A percentile compares a stretch with the other conserved stretches of the same genome.
phyloP scores from a whole-genome alignment of 2,888 invertebrate genomes.

The Heliconius cydno region DNA sequence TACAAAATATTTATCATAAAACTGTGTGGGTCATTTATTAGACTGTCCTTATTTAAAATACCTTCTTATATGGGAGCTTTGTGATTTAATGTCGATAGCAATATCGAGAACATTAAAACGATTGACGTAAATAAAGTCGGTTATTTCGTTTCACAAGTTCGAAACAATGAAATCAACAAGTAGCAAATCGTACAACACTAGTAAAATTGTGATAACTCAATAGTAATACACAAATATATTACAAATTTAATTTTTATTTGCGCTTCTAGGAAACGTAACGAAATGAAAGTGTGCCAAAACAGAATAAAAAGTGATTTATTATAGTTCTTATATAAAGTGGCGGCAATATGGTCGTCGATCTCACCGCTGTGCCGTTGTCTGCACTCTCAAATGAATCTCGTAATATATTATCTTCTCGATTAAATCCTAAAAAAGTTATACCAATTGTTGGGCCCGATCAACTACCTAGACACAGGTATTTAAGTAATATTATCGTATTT shows the following conservation, averaged over 20 bases:
- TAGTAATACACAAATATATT: slow-evolving; percentile 23
- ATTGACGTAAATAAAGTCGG: background rate
- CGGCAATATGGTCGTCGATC: slow-evolving; percentile 52
- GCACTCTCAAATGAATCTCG: slow-evolving; percentile 74
- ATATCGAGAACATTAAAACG: background rate
- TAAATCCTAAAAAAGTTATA: slow-evolving; percentile 87
- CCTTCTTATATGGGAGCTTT: background rate
- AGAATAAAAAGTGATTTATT: slow-evolving; percentile 22
- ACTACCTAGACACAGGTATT: slow-evolving; percentile 78
- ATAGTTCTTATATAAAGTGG: slow-evolving; percentile 9
- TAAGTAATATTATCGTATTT: slow-evolving; percentile 6
- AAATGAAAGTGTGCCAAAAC: slow-evolving; percentile 40
- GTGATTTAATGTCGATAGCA: background rate
- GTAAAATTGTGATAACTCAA: slow-evolving; percentile 24
- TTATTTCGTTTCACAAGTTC: background rate
- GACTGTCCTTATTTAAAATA: background rate
- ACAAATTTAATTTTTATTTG: slow-evolving; percentile 24
- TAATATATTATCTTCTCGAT: slow-evolving; percentile 81
- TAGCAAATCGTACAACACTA: slow-evolving; percentile 14
- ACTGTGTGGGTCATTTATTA: background rate
- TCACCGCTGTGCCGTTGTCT: slow-evolving; percentile 68
- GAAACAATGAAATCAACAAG: slow-evolving; percentile 6
- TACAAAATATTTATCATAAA: no score
- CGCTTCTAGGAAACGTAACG: slow-evolving; percentile 31
- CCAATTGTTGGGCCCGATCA: slow-evolving; percentile 79